These are phyloP conservation scores for Ctenochaetus hawaiiensis DNA, from an alignment of 2,797 vertebrate species.

Conservation along the genomic window DNA sequence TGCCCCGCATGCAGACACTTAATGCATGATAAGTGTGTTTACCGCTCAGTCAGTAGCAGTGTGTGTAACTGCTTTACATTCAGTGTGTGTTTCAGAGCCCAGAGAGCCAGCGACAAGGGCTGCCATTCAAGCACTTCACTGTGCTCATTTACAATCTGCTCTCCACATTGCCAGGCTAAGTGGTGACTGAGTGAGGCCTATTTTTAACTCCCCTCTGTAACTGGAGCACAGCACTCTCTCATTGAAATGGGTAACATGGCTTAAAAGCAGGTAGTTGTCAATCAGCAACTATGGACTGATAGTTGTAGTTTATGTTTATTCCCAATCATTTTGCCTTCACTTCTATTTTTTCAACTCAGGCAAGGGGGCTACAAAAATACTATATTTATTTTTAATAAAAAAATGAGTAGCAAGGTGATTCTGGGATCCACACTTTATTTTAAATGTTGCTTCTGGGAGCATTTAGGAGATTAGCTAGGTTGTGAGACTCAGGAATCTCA, in stretches of 20 bases:
- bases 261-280: conserved; percentile 68
- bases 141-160: conserved; percentile 81
- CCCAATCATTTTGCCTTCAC: neutral
- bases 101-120: conserved; percentile 69
- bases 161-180: conserved; percentile 79
- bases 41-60: conserved; percentile 41
- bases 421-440: conserved; percentile 12
- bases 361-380: neutral
- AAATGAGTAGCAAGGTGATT: neutral
- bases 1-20: conserved; percentile 40
- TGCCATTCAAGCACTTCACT: conserved; percentile 81
- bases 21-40: conserved; percentile 60
- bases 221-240: conserved; percentile 72
- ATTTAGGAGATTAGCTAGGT: conserved; percentile 43
- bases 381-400: neutral
- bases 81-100: conserved; percentile 56
- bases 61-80: conserved; percentile 69
- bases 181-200: conserved; percentile 82
- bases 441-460: conserved; percentile 31
- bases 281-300: conserved; percentile 31
- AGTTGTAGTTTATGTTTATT: conserved; percentile 32
- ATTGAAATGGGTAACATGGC: conserved; percentile 62
- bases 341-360: neutral
- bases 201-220: conserved; percentile 80
- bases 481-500: conserved; percentile 23